Conservation (phyloP, 2,113 vertebrate genomes). For the Ursus arctos region DNA sequence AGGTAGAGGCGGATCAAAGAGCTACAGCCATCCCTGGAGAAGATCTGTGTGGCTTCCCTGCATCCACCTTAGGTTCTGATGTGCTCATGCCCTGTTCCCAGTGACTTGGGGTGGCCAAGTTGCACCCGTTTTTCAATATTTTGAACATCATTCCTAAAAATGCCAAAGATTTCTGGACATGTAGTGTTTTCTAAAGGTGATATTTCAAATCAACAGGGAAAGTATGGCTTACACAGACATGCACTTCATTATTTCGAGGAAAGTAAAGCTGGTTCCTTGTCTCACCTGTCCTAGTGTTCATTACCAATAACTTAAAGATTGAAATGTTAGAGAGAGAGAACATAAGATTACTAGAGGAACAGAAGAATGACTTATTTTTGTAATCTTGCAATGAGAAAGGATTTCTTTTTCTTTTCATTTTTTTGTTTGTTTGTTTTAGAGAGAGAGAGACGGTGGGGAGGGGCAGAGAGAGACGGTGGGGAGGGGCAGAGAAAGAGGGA, state of each 20-base stretch:
- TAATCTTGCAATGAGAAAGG: not conserved
- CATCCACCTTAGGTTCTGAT: not conserved
- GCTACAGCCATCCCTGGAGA: not conserved
- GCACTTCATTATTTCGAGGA: not conserved
- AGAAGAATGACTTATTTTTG: not conserved
- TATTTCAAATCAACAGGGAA: not conserved
- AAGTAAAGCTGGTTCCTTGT: not conserved
- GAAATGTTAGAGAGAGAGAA: not conserved
- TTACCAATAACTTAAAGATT: not conserved
- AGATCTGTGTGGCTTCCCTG: too few relatives aligned
- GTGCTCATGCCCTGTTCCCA: not conserved
- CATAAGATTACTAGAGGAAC: not conserved
- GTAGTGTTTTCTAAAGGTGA: not conserved
- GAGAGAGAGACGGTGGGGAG: too few relatives aligned
- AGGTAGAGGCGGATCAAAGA: not conserved
- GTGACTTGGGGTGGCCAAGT: not conserved
- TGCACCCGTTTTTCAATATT: not conserved
- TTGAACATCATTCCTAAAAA: not conserved
- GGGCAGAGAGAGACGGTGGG: too few relatives aligned
- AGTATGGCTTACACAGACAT: not conserved
- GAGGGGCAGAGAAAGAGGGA: too few relatives aligned
- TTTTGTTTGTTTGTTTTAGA: not conserved
- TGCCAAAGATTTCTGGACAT: slow-evolving; percentile 5
- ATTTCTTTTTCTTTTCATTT: not conserved
- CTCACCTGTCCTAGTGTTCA: not conserved